phyloP scores from a whole-genome alignment of 1,140 invertebrate species.

The Alviniconcha marisindica region DNA sequence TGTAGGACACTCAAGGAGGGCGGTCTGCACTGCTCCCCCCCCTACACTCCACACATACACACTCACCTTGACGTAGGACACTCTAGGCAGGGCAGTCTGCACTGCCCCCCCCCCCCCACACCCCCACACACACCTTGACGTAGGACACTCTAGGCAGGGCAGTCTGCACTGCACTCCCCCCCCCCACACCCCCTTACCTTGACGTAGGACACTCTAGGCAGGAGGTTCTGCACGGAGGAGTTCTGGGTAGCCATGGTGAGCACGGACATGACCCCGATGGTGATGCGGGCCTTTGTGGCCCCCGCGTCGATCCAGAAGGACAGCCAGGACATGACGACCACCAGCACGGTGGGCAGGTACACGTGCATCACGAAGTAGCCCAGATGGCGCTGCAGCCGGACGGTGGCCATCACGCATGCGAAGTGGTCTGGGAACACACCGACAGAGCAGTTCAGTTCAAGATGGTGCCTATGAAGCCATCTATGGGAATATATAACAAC shows the following conservation, averaged over 20 bases:
- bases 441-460: too few relatives aligned
- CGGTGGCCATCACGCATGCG: constrained; percentile 44
- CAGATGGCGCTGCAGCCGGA: constrained; percentile 41
- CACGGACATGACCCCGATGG: constrained; percentile 78
- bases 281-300: constrained; percentile 44
- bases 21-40: background rate
- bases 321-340: constrained; percentile 54
- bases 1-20: background rate
- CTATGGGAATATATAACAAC: background rate
- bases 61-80: constrained; percentile 77
- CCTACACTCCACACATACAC: background rate
- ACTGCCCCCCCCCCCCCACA: background rate
- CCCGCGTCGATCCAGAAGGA: constrained; percentile 88
- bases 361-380: constrained; percentile 49
- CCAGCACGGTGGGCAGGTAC: constrained; percentile 45
- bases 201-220: constrained; percentile 78
- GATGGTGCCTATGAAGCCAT: too few relatives aligned
- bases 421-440: constrained; percentile 39
- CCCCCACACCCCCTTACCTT: constrained; percentile 77
- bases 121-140: background rate
- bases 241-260: constrained; percentile 53
- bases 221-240: constrained; percentile 41
- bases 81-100: background rate
- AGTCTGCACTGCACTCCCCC: background rate
- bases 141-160: background rate